Base-by-base conservation (phyloP, 2,113 vertebrate species). In the Podilymbus podiceps region DNA sequence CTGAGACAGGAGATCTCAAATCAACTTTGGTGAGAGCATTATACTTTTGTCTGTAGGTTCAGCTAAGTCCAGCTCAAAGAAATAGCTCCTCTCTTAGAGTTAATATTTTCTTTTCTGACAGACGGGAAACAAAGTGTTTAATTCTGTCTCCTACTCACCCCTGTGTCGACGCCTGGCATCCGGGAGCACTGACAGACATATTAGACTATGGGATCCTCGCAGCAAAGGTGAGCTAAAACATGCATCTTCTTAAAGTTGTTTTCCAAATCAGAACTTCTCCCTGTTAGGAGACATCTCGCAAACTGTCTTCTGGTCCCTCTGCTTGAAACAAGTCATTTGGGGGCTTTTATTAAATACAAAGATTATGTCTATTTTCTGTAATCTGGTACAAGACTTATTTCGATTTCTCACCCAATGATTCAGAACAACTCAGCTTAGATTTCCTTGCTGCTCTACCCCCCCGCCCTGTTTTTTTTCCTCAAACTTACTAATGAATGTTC, bases 41-140 rank as follows among this genome's bases (percentile, higher is more conserved):
- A 4, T 35, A 33, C 6, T 66, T 66, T n/a, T 13, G 5, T n/a
- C 76, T 62, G 23, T 20, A 59, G 47, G 35, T 72, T 52, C 81
- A 81, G 44, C 47, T 66, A 49, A 62, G 35, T 49, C 52, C 84
- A 77, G 25, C 68, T 93, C 87, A 75, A 78, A 60, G 35, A 27
- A 72, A 11, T 16, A 47, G 20, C 14, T 73, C 24, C 18, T 87
- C 30, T 47, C 49, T 93, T 28, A 85, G 5, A 68, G 15, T 74
- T 77, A 17, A 2, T 50, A 0, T 71, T 56, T 40, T 93, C 38
- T 91, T 97, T 69, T 76, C 88, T 97, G 90, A 47, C 97, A 99
- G 99, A 99, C 98, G 30, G 99, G 99, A 95, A 99, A 98, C 92
- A 99, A 99, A 98, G 99, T 99, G 59, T 99, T 99, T 89, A 99